These are phyloP conservation scores for Drosophila bocki DNA, from an alignment of 1,140 invertebrate species.

Conservation along the genomic window DNA sequence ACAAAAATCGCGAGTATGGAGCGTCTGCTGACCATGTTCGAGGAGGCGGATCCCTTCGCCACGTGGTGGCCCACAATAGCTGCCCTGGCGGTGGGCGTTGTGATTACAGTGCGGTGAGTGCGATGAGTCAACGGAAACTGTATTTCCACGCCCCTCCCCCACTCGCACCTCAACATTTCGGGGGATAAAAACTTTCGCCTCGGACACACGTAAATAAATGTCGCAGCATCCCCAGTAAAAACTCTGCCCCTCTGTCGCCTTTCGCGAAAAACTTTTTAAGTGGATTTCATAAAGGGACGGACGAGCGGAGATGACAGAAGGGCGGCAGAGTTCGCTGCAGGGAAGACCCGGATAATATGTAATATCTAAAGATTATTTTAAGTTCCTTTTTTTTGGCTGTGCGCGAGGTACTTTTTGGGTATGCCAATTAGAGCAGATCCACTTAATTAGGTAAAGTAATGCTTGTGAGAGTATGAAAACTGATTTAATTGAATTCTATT, in stretches of 20 bases:
- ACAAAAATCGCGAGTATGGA: conserved; percentile 43
- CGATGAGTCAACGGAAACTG: conserved; percentile 59
- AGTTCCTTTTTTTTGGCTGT: conserved; percentile 7
- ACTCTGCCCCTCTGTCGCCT: conserved; percentile 43
- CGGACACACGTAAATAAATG: conserved; percentile 74
- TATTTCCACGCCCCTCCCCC: neutral
- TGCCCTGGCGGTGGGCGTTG: conserved; percentile 73
- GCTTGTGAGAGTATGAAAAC: neutral
- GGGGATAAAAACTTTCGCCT: conserved; percentile 59
- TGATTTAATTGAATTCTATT: neutral
- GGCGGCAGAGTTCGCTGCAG: conserved; percentile 10
- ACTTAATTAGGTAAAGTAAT: neutral
- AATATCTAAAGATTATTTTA: conserved; percentile 76
- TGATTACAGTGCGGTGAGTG: conserved; percentile 83
- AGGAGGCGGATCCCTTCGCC: conserved; percentile 83
- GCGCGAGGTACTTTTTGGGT: neutral
- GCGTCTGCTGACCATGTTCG: conserved; percentile 74
- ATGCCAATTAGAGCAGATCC: neutral
- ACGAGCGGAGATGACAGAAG: conserved; percentile 1
- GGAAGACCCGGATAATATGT: conserved; percentile 66
- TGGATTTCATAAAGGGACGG: conserved; percentile 68
- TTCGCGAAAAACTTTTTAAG: conserved; percentile 75
- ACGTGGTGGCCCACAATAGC: conserved; percentile 84
- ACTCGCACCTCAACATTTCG: conserved; percentile 26
- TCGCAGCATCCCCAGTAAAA: conserved; percentile 53